These are phyloP conservation scores for Melanchra persicariae DNA, from an alignment of 2,888 invertebrate species.

Conservation along the genomic window DNA sequence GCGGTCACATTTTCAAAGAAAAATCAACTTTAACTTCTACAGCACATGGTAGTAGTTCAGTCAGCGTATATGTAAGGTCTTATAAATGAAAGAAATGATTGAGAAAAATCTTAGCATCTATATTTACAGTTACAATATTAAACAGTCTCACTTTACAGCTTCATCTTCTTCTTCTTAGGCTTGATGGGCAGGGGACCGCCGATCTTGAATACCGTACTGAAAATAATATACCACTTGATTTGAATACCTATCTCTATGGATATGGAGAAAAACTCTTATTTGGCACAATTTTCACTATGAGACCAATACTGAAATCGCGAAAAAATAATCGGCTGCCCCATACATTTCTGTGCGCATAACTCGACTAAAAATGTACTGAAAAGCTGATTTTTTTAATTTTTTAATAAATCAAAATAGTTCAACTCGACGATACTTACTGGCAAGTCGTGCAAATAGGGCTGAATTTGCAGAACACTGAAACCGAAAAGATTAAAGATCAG, in stretches of 20 bases:
- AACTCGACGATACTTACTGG: constrained; percentile 97
- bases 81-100: constrained; percentile 29
- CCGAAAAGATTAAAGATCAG: constrained; percentile 50
- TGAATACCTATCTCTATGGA: too few relatives aligned
- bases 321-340: too few relatives aligned
- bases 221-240: constrained; percentile 79
- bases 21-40: neutral
- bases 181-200: constrained; percentile 95
- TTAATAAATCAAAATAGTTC: too few relatives aligned
- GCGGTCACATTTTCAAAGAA: too few relatives aligned
- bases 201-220: constrained; percentile 97
- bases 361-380: neutral
- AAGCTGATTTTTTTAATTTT: too few relatives aligned
- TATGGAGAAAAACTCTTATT: too few relatives aligned
- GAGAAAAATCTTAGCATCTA: constrained; percentile 52
- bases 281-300: too few relatives aligned
- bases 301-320: too few relatives aligned
- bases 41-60: neutral
- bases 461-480: constrained; percentile 98
- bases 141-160: constrained; percentile 77
- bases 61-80: neutral
- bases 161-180: constrained; percentile 95
- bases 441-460: constrained; percentile 99
- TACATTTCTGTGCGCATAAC: too few relatives aligned
- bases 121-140: constrained; percentile 62